These are phyloP conservation scores for Papilio polyxenes DNA, from an alignment of 1,140 invertebrate species.

Conservation along the genomic window DNA sequence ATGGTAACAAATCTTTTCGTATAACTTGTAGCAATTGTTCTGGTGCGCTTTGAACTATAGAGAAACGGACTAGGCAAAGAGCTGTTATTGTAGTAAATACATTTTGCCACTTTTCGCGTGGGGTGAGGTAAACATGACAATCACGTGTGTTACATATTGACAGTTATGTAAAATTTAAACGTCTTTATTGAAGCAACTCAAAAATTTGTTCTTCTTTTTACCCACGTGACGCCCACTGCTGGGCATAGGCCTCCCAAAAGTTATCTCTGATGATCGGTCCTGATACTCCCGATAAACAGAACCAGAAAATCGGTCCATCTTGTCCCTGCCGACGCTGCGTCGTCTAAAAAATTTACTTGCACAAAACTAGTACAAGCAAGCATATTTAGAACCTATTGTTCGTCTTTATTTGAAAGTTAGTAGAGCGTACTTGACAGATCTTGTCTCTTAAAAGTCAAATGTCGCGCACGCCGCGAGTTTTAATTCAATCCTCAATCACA, in stretches of 20 bases:
- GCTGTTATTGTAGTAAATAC: background rate
- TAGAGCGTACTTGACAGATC: background rate
- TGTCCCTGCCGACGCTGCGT: no score
- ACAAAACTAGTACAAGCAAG: background rate
- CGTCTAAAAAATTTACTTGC: no score
- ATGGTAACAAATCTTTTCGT: conserved; percentile 5
- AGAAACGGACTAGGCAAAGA: background rate
- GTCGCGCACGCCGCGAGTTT: background rate
- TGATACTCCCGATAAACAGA: no score
- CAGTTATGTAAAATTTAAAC: background rate
- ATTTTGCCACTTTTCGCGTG: background rate
- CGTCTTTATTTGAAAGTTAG: background rate
- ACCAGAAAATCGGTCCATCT: no score
- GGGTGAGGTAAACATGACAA: background rate
- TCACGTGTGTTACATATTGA: background rate
- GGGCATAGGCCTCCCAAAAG: no score
- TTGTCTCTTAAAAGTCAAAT: background rate
- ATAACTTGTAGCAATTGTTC: conserved; percentile 13
- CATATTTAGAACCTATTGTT: background rate
- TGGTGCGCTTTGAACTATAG: background rate
- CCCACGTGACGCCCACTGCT: no score
- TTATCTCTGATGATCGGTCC: no score
- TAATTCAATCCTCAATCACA: conserved; percentile 7
- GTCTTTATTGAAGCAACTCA: no score
- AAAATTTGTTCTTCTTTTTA: no score